Evolutionary conservation across 92 coral and sea anemone species (phyloP).

Genomic region (Parazoanthus atlanticus): DNA sequence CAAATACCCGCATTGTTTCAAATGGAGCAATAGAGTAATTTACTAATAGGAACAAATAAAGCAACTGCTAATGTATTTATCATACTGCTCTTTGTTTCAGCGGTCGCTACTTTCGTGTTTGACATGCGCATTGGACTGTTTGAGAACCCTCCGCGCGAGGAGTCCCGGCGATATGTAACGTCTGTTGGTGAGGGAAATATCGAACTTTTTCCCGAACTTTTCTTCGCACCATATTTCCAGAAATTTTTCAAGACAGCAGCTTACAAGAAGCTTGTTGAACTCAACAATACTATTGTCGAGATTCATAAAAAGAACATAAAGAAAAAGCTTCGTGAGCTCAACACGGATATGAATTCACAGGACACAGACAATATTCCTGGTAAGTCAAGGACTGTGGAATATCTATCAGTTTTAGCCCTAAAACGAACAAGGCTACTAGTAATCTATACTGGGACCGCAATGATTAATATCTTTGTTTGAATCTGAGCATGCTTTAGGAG

Average conservation of each 20-base stretch:
- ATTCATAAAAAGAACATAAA: neutral
- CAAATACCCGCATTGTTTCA: no score
- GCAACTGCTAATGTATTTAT: neutral
- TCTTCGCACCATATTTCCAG: neutral
- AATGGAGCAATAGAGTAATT: no score
- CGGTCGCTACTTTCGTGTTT: neutral
- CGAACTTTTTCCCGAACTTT: neutral
- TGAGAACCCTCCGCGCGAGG: neutral
- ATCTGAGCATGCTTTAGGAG: no score
- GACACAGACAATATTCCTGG: neutral
- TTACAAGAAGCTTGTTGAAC: neutral
- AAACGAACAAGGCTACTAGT: no score
- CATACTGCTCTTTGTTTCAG: neutral
- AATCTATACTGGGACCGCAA: no score
- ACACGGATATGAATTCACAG: neutral
- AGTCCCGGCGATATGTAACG: neutral
- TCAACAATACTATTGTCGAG: neutral
- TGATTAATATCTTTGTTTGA: no score
- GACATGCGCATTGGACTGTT: constrained; percentile 22
- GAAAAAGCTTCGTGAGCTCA: neutral
- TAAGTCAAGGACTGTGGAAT: neutral
- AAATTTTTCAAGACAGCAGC: constrained; percentile 2
- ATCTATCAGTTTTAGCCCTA: no score
- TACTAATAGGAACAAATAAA: no score
- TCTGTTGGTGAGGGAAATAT: neutral